phyloP scores from a whole-genome alignment of 2,113 vertebrate species.

The Xiphophorus couchianus region DNA sequence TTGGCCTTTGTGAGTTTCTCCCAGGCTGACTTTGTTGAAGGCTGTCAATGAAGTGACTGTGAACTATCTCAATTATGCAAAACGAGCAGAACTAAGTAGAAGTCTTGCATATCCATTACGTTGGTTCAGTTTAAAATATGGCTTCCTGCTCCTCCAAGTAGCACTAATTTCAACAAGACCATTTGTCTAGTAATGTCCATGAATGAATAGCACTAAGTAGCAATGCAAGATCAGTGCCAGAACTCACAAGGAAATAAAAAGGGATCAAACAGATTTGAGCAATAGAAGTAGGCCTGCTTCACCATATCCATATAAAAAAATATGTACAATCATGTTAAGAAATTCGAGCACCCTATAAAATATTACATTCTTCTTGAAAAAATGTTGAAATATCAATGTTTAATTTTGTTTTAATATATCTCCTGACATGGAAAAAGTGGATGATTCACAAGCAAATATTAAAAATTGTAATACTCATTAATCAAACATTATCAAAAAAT shows the following conservation, averaged over 20 bases:
- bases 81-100: slow-evolving; percentile 19
- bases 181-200: slow-evolving; percentile 10
- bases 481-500: no score
- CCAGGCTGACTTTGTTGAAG: slow-evolving; percentile 8
- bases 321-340: background rate
- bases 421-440: background rate
- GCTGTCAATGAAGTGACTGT: slow-evolving; percentile 31
- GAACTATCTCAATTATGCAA: slow-evolving; percentile 44
- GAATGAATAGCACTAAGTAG: slow-evolving; percentile 4
- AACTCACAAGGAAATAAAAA: background rate
- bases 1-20: slow-evolving; percentile 32
- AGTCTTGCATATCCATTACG: background rate
- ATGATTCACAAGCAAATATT: background rate
- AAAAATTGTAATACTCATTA: background rate
- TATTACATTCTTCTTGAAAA: background rate
- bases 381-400: background rate
- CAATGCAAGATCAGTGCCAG: slow-evolving; percentile 24
- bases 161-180: slow-evolving; percentile 15
- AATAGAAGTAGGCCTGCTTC: slow-evolving; percentile 10
- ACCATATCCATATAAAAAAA: no score
- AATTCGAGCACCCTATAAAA: background rate
- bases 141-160: slow-evolving; percentile 9
- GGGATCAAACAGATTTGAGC: slow-evolving; percentile 10
- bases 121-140: slow-evolving; percentile 9
- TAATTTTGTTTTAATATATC: background rate